phyloP scores from a whole-genome alignment of 2,797 vertebrate species.

The Melanotaenia nigrans region DNA sequence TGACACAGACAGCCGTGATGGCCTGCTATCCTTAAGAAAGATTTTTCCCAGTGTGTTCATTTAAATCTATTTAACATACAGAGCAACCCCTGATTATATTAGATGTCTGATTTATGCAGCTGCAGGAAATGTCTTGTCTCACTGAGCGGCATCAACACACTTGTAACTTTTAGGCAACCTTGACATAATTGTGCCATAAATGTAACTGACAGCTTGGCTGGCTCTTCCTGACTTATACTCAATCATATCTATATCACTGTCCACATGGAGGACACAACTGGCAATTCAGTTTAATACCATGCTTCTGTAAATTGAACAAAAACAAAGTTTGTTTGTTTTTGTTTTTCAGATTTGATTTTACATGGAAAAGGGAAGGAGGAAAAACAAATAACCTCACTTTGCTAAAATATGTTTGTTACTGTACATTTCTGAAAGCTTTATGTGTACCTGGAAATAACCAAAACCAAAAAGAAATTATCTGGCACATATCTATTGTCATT shows the following conservation, averaged over 20 bases:
- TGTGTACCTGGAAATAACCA: conserved; percentile 18
- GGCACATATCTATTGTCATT: background rate
- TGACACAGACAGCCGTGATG: conserved; percentile 43
- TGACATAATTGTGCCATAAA: conserved; percentile 76
- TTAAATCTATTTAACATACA: conserved; percentile 33
- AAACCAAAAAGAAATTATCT: background rate
- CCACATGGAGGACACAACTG: conserved; percentile 59
- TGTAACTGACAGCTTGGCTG: conserved; percentile 70
- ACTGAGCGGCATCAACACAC: conserved; percentile 55
- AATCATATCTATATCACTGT: conserved; percentile 69
- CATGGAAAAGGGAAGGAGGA: background rate
- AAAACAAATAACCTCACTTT: background rate
- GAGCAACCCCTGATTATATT: conserved; percentile 9
- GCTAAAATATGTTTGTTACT: background rate
- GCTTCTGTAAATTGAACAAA: conserved; percentile 25
- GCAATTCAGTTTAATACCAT: conserved; percentile 33
- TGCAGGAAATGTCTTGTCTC: conserved; percentile 47
- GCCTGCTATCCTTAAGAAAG: conserved; percentile 25
- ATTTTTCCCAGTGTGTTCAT: conserved; percentile 29
- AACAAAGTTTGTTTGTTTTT: conserved; percentile 14
- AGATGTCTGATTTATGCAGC: conserved; percentile 28
- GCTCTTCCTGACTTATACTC: conserved; percentile 63
- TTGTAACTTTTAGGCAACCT: conserved; percentile 77
- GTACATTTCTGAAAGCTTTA: conserved; percentile 3
- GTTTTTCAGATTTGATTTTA: background rate